These are phyloP conservation scores for Drosophila willistoni DNA, from an alignment of 1,140 invertebrate genomes.

Conservation along the genomic window DNA sequence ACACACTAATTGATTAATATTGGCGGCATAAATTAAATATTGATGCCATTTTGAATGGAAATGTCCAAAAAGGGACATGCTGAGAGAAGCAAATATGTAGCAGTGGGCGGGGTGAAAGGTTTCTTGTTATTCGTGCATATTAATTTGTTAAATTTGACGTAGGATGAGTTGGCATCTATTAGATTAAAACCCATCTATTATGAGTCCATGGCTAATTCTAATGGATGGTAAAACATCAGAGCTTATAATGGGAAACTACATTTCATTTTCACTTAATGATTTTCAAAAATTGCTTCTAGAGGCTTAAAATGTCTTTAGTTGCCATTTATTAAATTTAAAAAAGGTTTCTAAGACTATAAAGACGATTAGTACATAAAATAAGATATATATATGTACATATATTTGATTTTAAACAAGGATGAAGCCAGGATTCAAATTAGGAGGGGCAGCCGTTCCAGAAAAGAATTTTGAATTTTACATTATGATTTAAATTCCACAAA, in stretches of 20 bases:
- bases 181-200: background rate
- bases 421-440: too few relatives aligned
- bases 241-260: background rate
- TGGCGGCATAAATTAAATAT: conserved; percentile 67
- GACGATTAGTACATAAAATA: too few relatives aligned
- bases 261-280: too few relatives aligned
- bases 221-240: background rate
- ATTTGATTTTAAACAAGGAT: too few relatives aligned
- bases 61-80: background rate
- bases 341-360: too few relatives aligned
- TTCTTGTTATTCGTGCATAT: conserved; percentile 25
- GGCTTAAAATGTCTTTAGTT: too few relatives aligned
- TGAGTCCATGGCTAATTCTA: background rate
- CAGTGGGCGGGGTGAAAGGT: background rate
- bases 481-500: too few relatives aligned
- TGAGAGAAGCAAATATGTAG: background rate
- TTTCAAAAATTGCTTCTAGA: too few relatives aligned
- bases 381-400: too few relatives aligned
- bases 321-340: too few relatives aligned
- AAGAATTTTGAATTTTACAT: too few relatives aligned
- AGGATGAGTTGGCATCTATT: conserved; percentile 11
- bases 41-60: conserved; percentile 32
- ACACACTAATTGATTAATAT: conserved; percentile 76
- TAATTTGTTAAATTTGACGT: conserved; percentile 24
- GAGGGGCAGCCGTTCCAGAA: too few relatives aligned